phyloP scores from a whole-genome alignment of 2,113 vertebrate genomes.

The Anhinga rufa region DNA sequence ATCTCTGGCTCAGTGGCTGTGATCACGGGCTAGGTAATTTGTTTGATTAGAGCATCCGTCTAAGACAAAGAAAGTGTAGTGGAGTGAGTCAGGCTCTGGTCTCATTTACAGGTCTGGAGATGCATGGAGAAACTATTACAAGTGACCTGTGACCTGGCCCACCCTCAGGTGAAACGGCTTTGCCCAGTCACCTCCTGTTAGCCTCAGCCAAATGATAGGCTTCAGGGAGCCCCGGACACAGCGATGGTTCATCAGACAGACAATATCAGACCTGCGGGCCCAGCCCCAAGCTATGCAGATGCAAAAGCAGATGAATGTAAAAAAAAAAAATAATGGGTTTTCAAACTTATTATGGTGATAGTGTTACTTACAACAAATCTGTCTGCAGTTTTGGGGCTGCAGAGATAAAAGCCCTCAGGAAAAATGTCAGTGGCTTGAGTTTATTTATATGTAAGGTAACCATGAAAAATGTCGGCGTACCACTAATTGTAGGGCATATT shows the following conservation, averaged over 20 bases:
- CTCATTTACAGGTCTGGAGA: constrained; percentile 77
- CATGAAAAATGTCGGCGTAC: constrained; percentile 50
- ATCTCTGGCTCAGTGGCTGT: constrained; percentile 62
- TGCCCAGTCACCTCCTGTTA: constrained; percentile 77
- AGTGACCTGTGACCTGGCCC: constrained; percentile 77
- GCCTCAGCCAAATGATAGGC: constrained; percentile 69
- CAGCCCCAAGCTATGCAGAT: constrained; percentile 73
- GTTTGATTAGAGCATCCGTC: constrained; percentile 69
- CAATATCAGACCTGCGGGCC: constrained; percentile 56
- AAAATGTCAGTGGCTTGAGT: constrained; percentile 58
- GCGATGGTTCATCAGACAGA: constrained; percentile 61
- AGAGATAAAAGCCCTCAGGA: constrained; percentile 57
- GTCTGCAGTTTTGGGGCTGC: constrained; percentile 57
- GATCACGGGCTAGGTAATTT: constrained; percentile 63
- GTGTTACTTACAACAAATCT: constrained; percentile 69
- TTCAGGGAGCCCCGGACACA: constrained; percentile 24
- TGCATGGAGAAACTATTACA: constrained; percentile 78
- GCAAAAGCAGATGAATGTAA: constrained; percentile 62
- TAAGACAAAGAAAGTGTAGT: constrained; percentile 69
- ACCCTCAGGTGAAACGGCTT: constrained; percentile 80
- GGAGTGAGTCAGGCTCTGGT: constrained; percentile 73
- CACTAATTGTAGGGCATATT: constrained; percentile 73
- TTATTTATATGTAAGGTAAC: constrained; percentile 64
- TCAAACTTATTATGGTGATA: constrained; percentile 68
- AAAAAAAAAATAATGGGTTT: constrained; percentile 42